Percentiles rank a stretch among this genome's conserved stretches.
Conservation (phyloP, 2,113 vertebrate species). For the Jaculus jaculus region DNA sequence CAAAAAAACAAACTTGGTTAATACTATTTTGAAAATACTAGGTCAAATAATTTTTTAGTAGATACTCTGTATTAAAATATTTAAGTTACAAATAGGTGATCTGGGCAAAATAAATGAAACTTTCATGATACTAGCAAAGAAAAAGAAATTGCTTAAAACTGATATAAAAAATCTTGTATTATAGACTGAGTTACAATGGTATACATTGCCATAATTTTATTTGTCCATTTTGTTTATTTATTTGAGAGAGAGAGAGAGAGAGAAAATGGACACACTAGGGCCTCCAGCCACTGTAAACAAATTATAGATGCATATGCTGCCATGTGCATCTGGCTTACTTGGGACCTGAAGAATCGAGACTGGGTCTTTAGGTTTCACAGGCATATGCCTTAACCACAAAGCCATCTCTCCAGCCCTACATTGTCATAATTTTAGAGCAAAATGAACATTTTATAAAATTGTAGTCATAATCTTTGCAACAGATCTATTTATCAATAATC, state of each 20-base stretch:
- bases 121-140: conserved; percentile 1
- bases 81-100: neutral
- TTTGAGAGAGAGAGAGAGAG: too few species aligned
- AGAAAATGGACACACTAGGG: too few species aligned
- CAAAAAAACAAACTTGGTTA: conserved; percentile 66
- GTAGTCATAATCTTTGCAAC: neutral
- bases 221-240: too few species aligned
- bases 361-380: too few species aligned
- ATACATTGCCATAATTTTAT: conserved; percentile 21
- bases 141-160: neutral
- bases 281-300: too few species aligned
- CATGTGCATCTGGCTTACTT: too few species aligned
- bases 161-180: neutral
- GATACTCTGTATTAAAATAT: conserved; percentile 5
- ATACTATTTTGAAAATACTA: conserved; percentile 36
- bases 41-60: conserved; percentile 52
- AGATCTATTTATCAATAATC: conserved; percentile 7
- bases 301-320: too few species aligned
- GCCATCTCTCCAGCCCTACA: too few species aligned
- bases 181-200: neutral
- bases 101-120: conserved; percentile 37
- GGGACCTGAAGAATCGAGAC: too few species aligned
- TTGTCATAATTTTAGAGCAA: conserved; percentile 39
- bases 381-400: too few species aligned
- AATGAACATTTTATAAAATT: conserved; percentile 8